phyloP scores from a whole-genome alignment of 2,888 invertebrate genomes.

The Coenonympha glycerion region DNA sequence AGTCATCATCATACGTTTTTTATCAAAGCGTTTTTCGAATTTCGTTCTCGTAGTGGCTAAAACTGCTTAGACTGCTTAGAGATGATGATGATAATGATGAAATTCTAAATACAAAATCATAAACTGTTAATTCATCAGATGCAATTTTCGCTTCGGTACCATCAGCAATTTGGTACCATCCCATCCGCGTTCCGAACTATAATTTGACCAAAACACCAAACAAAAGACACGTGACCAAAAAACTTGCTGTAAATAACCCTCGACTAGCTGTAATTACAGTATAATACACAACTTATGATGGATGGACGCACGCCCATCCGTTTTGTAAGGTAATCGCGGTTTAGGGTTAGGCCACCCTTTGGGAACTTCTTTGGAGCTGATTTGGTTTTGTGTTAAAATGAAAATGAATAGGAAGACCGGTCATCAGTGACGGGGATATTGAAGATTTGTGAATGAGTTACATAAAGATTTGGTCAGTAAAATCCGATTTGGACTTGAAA shows the following conservation, averaged over 20 bases:
- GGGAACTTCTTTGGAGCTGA: constrained; percentile 25
- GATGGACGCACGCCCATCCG: constrained; percentile 37
- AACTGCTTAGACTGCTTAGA: too few relatives aligned
- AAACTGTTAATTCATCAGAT: constrained; percentile 4
- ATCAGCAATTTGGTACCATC: constrained; percentile 8
- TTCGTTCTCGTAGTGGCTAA: too few relatives aligned
- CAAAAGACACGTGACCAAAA: constrained; percentile 52
- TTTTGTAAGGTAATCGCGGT: constrained; percentile 33
- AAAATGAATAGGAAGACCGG: background rate
- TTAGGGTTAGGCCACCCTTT: constrained; percentile 31
- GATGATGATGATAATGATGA: too few relatives aligned
- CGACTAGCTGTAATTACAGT: constrained; percentile 35
- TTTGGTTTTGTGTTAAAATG: constrained; percentile 18
- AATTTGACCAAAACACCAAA: constrained; percentile 49
- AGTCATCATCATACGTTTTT: too few relatives aligned
- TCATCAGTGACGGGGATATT: background rate
- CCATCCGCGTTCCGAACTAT: constrained; percentile 29
- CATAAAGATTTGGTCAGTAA: too few relatives aligned
- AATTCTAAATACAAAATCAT: too few relatives aligned
- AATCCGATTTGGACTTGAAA: too few relatives aligned
- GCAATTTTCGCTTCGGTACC: constrained; percentile 13
- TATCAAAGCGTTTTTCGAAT: too few relatives aligned
- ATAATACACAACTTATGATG: constrained; percentile 37
- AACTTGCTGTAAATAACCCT: constrained; percentile 23
- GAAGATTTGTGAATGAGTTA: too few relatives aligned